These are phyloP conservation scores for Microplitis manilae DNA, from an alignment of 2,888 invertebrate species.

Conservation along the genomic window DNA sequence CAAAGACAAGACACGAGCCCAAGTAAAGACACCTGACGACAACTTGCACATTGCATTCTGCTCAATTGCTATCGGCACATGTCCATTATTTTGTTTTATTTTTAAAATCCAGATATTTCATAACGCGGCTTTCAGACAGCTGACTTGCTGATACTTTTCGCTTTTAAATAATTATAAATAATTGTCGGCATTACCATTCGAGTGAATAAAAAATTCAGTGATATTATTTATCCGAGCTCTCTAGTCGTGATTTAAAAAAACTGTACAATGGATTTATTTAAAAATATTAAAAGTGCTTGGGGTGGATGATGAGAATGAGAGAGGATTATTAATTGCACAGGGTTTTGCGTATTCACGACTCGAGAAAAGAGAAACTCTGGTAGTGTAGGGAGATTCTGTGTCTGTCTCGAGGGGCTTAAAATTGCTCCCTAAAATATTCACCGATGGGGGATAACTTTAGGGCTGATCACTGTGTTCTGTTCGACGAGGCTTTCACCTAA, in stretches of 20 bases:
- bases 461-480: neutral
- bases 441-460: slow-evolving; percentile 20
- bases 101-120: neutral
- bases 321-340: slow-evolving; percentile 63
- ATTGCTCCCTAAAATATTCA: slow-evolving; percentile 68
- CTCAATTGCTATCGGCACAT: slow-evolving; percentile 36
- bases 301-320: neutral
- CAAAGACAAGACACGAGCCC: slow-evolving; percentile 18
- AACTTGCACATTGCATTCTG: slow-evolving; percentile 39
- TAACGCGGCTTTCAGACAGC: slow-evolving; percentile 4
- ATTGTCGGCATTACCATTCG: no score
- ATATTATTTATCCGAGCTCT: no score
- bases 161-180: neutral
- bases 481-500: neutral
- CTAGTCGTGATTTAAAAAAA: neutral
- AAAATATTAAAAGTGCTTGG: neutral
- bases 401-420: slow-evolving; percentile 51
- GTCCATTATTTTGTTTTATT: slow-evolving; percentile 18
- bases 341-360: slow-evolving; percentile 49
- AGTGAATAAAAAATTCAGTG: no score
- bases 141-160: neutral
- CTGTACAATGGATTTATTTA: neutral
- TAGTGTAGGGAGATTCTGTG: slow-evolving; percentile 9
- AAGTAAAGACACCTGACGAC: slow-evolving; percentile 36
- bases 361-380: slow-evolving; percentile 39